These are phyloP conservation scores for Macropus fuliginosus DNA, from an alignment of 2,797 vertebrate species.

Conservation along the genomic window DNA sequence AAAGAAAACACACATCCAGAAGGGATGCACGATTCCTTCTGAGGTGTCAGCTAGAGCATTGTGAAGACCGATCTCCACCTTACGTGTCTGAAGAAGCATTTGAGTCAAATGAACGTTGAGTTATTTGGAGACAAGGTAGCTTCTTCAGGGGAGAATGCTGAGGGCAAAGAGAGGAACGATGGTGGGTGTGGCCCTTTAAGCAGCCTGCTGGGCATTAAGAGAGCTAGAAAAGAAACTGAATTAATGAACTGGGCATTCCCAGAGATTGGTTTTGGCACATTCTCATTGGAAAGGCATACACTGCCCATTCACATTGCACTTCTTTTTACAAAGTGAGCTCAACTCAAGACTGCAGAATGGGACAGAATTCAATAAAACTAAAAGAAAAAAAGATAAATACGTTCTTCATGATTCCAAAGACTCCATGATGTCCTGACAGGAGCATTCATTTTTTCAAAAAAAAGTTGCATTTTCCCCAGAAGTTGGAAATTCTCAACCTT, in stretches of 20 bases:
- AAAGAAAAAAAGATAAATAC: conserved; percentile 53
- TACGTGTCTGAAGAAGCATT: conserved; percentile 19
- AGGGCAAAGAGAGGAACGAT: conserved; percentile 52
- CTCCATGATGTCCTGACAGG: not conserved
- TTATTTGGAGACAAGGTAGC: conserved; percentile 2
- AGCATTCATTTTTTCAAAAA: not conserved
- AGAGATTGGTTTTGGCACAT: conserved; percentile 68
- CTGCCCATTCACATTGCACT: not conserved
- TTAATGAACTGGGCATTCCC: conserved; percentile 33
- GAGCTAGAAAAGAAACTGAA: conserved; percentile 58
- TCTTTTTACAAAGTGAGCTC: conserved; percentile 53
- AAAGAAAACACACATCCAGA: conserved; percentile 30
- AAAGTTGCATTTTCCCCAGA: conserved; percentile 29
- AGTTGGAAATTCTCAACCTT: conserved; percentile 49
- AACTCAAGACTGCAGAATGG: conserved; percentile 47
- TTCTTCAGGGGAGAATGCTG: conserved; percentile 56
- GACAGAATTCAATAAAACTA: conserved; percentile 65
- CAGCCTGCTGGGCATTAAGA: conserved; percentile 4
- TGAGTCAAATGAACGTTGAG: conserved; percentile 43
- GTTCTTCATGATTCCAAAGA: conserved; percentile 52
- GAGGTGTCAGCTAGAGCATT: not conserved
- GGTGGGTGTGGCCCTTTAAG: conserved; percentile 53
- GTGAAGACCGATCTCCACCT: conserved; percentile 43
- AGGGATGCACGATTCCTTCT: conserved; percentile 30
- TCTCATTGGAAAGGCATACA: conserved; percentile 63